A percentile compares a stretch with the other conserved stretches of the same genome.
Conservation (phyloP, 2,797 vertebrate species). For the Linurgus olivaceus region DNA sequence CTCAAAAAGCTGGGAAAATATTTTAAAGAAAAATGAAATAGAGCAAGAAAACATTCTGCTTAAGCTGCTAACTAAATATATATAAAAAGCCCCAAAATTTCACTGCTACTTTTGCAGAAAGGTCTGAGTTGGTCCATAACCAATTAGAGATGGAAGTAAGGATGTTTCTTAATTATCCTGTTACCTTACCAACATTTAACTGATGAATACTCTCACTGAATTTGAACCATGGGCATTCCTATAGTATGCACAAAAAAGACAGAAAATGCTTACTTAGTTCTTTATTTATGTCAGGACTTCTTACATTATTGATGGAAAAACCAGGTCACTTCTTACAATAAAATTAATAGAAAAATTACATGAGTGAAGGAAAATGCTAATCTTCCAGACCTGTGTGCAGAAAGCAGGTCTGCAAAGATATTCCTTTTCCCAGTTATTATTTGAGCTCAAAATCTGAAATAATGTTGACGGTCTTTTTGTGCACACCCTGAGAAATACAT, state of each 20-base stretch:
- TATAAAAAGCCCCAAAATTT: background rate
- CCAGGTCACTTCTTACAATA: background rate
- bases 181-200: background rate
- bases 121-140: background rate
- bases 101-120: background rate
- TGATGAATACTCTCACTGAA: background rate
- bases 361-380: background rate
- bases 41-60: background rate
- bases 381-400: background rate
- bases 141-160: background rate
- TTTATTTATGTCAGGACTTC: background rate
- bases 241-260: rapidly evolving
- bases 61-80: background rate
- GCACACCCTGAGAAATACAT: background rate
- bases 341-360: background rate
- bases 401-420: background rate
- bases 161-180: background rate
- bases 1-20: background rate
- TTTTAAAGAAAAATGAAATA: background rate
- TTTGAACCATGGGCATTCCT: background rate
- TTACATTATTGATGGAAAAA: background rate
- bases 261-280: background rate
- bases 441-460: background rate
- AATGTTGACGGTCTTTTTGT: background rate
- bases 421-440: background rate